phyloP scores from a whole-genome alignment of 1,140 invertebrate species.

The Monomorium pharaonis region DNA sequence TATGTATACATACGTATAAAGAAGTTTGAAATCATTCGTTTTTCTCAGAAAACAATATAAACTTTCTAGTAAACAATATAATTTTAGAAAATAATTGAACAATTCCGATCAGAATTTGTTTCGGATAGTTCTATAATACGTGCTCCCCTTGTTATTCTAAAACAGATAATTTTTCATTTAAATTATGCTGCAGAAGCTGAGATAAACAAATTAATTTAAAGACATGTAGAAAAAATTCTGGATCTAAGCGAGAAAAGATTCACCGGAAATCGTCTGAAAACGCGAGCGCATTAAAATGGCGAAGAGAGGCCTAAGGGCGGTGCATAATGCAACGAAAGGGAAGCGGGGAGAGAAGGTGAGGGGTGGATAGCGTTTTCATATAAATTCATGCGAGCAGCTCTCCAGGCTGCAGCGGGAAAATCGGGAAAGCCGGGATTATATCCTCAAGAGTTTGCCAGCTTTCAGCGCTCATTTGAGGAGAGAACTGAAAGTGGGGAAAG shows the following conservation, averaged over 20 bases:
- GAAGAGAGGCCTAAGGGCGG: conserved; percentile 61
- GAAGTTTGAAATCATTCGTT: no score
- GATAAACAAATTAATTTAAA: conserved; percentile 51
- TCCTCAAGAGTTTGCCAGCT: conserved; percentile 77
- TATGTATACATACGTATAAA: no score
- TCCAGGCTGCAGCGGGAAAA: conserved; percentile 64
- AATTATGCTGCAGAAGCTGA: neutral
- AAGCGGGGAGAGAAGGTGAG: conserved; percentile 17
- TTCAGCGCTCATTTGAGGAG: conserved; percentile 72
- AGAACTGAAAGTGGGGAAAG: conserved; percentile 30
- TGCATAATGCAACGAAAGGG: conserved; percentile 55
- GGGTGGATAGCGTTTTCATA: conserved; percentile 64
- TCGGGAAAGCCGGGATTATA: conserved; percentile 76
- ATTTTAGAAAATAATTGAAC: no score
- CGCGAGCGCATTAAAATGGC: conserved; percentile 51
- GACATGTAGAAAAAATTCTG: neutral
- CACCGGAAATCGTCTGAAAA: conserved; percentile 44
- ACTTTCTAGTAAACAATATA: no score
- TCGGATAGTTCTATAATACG: no score
- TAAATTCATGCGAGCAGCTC: conserved; percentile 71
- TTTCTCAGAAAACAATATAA: no score
- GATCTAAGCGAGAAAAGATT: conserved; percentile 3
- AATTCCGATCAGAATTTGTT: no score
- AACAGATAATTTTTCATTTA: neutral
- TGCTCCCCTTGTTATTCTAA: neutral